phyloP scores from a whole-genome alignment of 2,113 vertebrate genomes.

The Burhinus bistriatus region DNA sequence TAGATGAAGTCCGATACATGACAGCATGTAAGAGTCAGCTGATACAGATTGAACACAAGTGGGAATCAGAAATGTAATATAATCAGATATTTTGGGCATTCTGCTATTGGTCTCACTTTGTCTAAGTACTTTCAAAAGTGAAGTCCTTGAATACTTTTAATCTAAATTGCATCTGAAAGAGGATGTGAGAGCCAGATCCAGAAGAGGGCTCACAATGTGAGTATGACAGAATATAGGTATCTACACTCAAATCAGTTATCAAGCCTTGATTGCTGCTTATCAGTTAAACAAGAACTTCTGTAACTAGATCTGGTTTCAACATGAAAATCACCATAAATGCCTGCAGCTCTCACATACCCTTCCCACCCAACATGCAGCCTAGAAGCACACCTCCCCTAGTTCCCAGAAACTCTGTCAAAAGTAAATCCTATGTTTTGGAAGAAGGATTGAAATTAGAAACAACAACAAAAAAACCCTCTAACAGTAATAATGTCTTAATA shows the following conservation, averaged over 20 bases:
- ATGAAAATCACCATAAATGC: not conserved
- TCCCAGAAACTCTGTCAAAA: not conserved
- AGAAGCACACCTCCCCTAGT: not conserved
- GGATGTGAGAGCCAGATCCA: not conserved
- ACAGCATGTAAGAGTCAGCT: not conserved
- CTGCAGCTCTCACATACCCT: not conserved
- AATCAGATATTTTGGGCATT: not conserved
- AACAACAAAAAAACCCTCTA: not conserved
- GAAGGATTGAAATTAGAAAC: not conserved
- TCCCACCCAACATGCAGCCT: not conserved
- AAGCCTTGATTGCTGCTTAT: not conserved
- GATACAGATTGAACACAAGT: not conserved
- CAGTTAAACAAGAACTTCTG: not conserved
- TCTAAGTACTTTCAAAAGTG: not conserved
- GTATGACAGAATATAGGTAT: not conserved
- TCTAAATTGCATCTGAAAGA: not conserved
- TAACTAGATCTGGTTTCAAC: not conserved
- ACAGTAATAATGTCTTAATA: not conserved
- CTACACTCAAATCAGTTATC: not conserved
- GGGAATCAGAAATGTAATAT: not conserved
- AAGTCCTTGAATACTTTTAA: not conserved
- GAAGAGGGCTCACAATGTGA: not conserved
- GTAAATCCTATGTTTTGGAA: not conserved
- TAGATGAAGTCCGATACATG: not conserved
- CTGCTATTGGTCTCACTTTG: not conserved